Evolutionary conservation across 2,888 invertebrate species (phyloP).

Genomic region (Galerucella nymphaeae): DNA sequence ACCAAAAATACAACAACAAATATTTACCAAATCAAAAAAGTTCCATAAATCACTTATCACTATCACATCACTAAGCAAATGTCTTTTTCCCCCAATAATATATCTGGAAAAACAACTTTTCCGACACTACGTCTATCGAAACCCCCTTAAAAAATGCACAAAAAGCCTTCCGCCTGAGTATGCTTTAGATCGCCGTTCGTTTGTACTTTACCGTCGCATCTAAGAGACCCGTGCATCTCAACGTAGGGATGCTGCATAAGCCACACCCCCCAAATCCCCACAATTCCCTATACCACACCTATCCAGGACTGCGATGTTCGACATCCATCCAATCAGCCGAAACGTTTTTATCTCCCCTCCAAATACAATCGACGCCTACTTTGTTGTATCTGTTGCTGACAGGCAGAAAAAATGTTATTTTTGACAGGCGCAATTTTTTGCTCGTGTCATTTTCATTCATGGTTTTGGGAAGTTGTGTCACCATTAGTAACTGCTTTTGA

Average conservation of each 20-base stretch:
- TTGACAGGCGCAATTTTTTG: slow-evolving; percentile 1
- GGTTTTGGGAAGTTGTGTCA: neutral
- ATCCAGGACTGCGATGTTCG: slow-evolving; percentile 40
- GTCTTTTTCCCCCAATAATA: neutral
- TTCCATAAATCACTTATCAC: too few relatives aligned
- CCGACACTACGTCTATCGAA: neutral
- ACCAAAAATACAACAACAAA: too few relatives aligned
- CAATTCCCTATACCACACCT: slow-evolving; percentile 50
- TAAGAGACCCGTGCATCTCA: slow-evolving; percentile 55
- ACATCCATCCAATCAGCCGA: slow-evolving; percentile 44
- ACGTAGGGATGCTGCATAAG: slow-evolving; percentile 62
- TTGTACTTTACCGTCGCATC: slow-evolving; percentile 59
- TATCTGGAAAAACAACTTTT: neutral
- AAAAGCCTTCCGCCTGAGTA: slow-evolving; percentile 37
- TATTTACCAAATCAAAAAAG: too few relatives aligned
- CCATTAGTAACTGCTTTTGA: too few relatives aligned
- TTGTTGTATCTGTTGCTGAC: slow-evolving; percentile 25
- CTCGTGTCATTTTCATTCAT: slow-evolving; percentile 5
- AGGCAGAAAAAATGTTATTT: slow-evolving; percentile 34
- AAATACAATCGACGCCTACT: slow-evolving; percentile 36
- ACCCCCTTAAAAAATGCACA: slow-evolving; percentile 5
- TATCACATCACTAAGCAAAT: too few relatives aligned
- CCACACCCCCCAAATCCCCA: slow-evolving; percentile 46
- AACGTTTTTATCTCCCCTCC: slow-evolving; percentile 33
- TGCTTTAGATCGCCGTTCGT: slow-evolving; percentile 35